Percentiles rank a stretch among this genome's conserved stretches.
These are phyloP conservation scores for Tetanocera ferruginea DNA, from an alignment of 2,888 invertebrate species.

Conservation along the genomic window DNA sequence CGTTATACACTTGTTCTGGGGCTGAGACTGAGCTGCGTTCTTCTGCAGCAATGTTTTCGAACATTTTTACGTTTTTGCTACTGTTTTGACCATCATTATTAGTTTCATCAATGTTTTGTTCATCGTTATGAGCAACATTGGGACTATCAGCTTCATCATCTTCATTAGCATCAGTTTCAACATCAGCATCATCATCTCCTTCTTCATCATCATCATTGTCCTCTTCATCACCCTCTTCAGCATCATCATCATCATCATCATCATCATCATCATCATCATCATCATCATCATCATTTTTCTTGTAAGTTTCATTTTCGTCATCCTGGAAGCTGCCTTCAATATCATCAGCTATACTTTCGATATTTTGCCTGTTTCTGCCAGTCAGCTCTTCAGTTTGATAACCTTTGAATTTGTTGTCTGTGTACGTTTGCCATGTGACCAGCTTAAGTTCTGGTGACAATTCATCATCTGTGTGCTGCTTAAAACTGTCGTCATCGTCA, in stretches of 20 bases:
- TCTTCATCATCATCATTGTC: background rate
- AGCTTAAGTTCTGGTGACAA: background rate
- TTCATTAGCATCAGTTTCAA: background rate
- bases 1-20: background rate
- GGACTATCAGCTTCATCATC: background rate
- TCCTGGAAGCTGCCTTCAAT: too few relatives aligned
- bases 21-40: background rate
- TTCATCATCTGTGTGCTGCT: background rate
- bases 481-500: background rate
- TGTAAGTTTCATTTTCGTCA: too few relatives aligned
- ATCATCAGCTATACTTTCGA: background rate
- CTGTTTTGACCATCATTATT: conserved; percentile 21
- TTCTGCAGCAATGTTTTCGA: too few relatives aligned
- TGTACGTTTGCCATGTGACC: background rate
- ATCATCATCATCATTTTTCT: background rate
- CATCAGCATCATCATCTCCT: background rate
- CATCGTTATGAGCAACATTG: background rate
- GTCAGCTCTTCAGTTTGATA: background rate
- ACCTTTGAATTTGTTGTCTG: background rate
- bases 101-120: conserved; percentile 5
- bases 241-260: background rate
- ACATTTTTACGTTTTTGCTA: background rate
- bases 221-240: background rate
- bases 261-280: background rate
- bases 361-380: too few relatives aligned